Evolutionary conservation across 2,797 vertebrate genomes (phyloP).

Genomic region (Arctocebus calabarensis): DNA sequence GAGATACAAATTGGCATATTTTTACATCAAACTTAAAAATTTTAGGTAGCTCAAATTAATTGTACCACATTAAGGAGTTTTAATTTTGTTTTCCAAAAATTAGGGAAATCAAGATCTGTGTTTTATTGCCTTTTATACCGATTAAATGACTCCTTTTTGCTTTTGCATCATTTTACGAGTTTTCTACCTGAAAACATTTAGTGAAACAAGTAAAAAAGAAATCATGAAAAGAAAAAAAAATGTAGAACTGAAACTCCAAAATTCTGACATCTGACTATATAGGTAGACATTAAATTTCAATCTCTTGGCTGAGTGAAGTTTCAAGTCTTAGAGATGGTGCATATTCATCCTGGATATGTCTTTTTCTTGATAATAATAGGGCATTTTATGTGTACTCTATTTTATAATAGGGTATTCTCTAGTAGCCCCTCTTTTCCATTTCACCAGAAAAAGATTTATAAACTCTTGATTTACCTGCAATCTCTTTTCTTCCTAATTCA

Average conservation of each 20-base stretch:
- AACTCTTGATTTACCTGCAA: neutral
- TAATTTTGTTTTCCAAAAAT: constrained; percentile 16
- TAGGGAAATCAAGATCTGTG: neutral
- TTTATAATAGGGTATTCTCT: neutral
- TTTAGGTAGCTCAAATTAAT: neutral
- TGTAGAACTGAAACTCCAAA: neutral
- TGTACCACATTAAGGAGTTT: neutral
- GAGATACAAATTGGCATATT: neutral
- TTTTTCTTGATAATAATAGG: neutral
- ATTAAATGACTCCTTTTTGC: constrained; percentile 35
- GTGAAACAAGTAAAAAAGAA: neutral
- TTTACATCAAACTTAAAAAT: neutral
- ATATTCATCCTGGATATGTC: neutral
- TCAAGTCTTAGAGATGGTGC: neutral
- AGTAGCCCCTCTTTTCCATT: neutral
- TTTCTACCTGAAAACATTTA: constrained; percentile 7
- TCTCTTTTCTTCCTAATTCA: neutral
- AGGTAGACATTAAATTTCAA: neutral
- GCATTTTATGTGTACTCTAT: neutral
- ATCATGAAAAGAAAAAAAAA: neutral
- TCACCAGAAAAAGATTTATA: neutral
- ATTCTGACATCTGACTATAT: neutral
- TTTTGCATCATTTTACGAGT: neutral
- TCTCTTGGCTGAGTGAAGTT: neutral
- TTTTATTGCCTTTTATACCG: neutral